Percentiles rank a stretch among this genome's conserved stretches.
These are phyloP conservation scores for Trichonephila inaurata DNA, from an alignment of 1,140 invertebrate species.

Conservation along the genomic window DNA sequence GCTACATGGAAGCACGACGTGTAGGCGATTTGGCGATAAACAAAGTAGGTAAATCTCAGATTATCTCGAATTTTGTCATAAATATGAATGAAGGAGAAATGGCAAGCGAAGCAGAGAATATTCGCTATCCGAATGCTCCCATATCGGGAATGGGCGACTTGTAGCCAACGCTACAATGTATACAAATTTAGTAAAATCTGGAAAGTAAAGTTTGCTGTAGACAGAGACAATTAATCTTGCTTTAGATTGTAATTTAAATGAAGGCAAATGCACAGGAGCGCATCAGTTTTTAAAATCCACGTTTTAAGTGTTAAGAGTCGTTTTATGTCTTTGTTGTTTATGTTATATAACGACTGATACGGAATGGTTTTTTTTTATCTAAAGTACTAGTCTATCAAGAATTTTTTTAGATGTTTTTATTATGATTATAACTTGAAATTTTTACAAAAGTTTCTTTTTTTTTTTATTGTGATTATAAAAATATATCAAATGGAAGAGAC, in stretches of 20 bases:
- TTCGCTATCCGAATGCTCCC: not conserved
- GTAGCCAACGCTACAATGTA: conserved; percentile 5
- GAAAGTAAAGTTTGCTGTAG: not conserved
- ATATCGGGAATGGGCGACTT: not conserved
- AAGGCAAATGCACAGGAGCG: not conserved
- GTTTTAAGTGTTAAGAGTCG: no score
- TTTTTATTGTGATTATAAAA: no score
- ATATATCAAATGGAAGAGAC: no score
- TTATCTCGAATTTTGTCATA: conserved; percentile 34
- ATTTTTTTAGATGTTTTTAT: no score
- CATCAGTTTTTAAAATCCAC: no score
- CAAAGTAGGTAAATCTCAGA: conserved; percentile 58
- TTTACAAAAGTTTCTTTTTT: no score
- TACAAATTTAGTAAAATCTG: not conserved
- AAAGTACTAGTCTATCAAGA: no score
- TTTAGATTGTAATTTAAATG: not conserved
- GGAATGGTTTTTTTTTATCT: no score
- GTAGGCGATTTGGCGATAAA: conserved; percentile 20
- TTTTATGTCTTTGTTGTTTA: no score
- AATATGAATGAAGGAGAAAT: conserved; percentile 35
- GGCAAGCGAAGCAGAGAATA: conserved; percentile 3
- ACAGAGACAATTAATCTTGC: not conserved
- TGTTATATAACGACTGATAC: no score
- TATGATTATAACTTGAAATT: no score
- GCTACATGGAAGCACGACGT: conserved; percentile 22